A percentile compares a stretch with the other conserved stretches of the same genome.
Conservation (phyloP, 2,888 invertebrate genomes). For the Xylophagus ater region DNA sequence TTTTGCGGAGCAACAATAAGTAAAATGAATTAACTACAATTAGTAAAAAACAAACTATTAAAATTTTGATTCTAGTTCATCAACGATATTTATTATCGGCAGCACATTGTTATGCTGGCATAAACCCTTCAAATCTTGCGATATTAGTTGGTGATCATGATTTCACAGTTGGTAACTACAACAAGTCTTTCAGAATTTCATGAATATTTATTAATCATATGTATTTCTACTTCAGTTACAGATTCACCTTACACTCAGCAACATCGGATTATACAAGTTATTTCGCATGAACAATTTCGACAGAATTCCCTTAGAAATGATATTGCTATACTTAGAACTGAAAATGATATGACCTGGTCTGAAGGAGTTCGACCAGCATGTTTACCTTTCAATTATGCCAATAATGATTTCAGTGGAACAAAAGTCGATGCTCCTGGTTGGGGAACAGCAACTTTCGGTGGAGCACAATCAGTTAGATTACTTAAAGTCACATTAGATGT, state of each 20-base stretch:
- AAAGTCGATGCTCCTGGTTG: slow-evolving; percentile 29
- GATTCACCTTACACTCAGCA: slow-evolving; percentile 13
- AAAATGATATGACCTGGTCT: slow-evolving; percentile 10
- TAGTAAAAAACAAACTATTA: not conserved
- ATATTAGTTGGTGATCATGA: slow-evolving; percentile 13
- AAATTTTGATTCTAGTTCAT: slow-evolving; percentile 11
- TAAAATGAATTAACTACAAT: too few relatives aligned
- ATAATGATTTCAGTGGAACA: slow-evolving; percentile 1
- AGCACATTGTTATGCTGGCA: slow-evolving; percentile 12
- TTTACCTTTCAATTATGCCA: slow-evolving; percentile 16
- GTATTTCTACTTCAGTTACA: slow-evolving; percentile 1
- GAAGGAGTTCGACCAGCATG: slow-evolving; percentile 15
- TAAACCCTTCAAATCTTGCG: slow-evolving; percentile 1
- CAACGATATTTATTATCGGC: slow-evolving; percentile 12
- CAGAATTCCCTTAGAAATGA: slow-evolving; percentile 11
- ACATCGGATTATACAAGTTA: slow-evolving; percentile 9
- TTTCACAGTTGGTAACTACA: slow-evolving; percentile 7
- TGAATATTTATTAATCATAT: not conserved
- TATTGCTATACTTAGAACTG: slow-evolving; percentile 13
- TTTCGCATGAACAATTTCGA: slow-evolving; percentile 9
- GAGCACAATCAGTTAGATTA: slow-evolving; percentile 34
- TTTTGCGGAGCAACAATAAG: slow-evolving; percentile 14
- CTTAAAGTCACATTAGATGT: slow-evolving; percentile 38
- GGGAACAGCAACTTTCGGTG: slow-evolving; percentile 41
- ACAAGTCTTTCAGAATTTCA: not conserved